These are phyloP conservation scores for Cylindroiulus punctatus DNA, from an alignment of 2,888 invertebrate species.

Conservation along the genomic window DNA sequence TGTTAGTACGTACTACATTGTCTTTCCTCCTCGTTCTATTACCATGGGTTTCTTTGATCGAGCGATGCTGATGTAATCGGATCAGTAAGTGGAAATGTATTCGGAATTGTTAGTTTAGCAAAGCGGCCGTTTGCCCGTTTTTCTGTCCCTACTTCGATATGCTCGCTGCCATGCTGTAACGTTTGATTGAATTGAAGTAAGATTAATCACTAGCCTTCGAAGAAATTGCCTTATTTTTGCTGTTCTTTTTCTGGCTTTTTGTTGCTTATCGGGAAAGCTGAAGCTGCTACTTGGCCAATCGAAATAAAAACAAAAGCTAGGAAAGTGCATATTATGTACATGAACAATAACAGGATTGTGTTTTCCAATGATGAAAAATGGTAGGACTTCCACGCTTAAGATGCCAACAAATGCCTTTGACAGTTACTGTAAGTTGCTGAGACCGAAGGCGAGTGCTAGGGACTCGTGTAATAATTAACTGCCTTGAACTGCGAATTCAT, in stretches of 20 bases:
- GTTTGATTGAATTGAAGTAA: conserved; percentile 51
- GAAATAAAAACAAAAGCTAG: conserved; percentile 19
- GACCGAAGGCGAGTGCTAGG: not conserved
- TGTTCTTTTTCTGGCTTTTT: conserved; percentile 11
- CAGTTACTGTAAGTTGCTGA: not conserved
- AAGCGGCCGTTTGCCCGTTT: not conserved
- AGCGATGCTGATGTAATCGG: conserved; percentile 40
- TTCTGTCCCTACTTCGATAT: conserved; percentile 36
- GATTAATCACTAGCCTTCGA: conserved; percentile 48
- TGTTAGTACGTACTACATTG: not conserved
- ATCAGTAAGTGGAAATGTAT: conserved; percentile 47
- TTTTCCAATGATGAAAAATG: conserved; percentile 14
- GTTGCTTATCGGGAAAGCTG: not conserved
- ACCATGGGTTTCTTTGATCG: conserved; percentile 29
- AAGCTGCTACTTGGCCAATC: not conserved
- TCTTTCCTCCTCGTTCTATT: not conserved
- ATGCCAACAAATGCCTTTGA: not conserved
- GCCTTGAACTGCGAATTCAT: not conserved
- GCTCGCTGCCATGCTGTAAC: not conserved
- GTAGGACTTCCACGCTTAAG: not conserved
- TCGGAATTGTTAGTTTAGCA: conserved; percentile 45
- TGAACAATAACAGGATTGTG: not conserved
- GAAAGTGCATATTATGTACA: not conserved
- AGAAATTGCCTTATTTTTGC: conserved; percentile 45
- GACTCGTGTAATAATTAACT: not conserved